phyloP scores from a whole-genome alignment of 2,797 vertebrate genomes.

The Anabas testudineus region DNA sequence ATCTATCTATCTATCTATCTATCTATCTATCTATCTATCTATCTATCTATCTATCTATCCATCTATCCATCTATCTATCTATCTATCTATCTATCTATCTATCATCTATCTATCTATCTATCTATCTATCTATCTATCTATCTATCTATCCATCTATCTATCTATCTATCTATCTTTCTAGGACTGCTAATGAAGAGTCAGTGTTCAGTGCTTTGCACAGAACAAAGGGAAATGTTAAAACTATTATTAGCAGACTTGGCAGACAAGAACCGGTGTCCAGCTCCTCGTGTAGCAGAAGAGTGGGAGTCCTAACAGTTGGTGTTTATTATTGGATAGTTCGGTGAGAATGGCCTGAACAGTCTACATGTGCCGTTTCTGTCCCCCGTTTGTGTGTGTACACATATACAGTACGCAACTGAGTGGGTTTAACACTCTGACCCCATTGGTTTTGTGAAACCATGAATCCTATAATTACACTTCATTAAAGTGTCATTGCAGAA shows the following conservation, averaged over 20 bases:
- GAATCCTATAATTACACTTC: not conserved
- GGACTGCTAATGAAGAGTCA: not conserved
- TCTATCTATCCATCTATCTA: not conserved
- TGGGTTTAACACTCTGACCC: constrained; percentile 27
- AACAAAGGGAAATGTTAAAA: constrained; percentile 21
- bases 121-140: not conserved
- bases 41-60: too few relatives aligned
- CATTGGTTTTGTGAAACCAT: constrained; percentile 12
- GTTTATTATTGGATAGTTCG: constrained; percentile 5
- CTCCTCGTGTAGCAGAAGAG: constrained; percentile 16
- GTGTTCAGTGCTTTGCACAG: not conserved
- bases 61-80: too few relatives aligned
- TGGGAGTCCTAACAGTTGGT: constrained; percentile 7
- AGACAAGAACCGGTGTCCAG: not conserved
- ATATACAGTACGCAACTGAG: constrained; percentile 1
- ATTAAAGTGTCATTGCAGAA: not conserved
- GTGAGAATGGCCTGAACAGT: constrained; percentile 2
- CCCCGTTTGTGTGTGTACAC: not conserved
- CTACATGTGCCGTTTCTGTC: not conserved
- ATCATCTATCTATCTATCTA: too few relatives aligned
- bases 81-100: too few relatives aligned
- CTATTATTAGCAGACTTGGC: constrained; percentile 12
- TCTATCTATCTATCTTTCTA: not conserved
- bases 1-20: not conserved
- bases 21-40: not conserved